Evolutionary conservation across 2,797 vertebrate species (phyloP).

Genomic region (Diglossa cyanea): DNA sequence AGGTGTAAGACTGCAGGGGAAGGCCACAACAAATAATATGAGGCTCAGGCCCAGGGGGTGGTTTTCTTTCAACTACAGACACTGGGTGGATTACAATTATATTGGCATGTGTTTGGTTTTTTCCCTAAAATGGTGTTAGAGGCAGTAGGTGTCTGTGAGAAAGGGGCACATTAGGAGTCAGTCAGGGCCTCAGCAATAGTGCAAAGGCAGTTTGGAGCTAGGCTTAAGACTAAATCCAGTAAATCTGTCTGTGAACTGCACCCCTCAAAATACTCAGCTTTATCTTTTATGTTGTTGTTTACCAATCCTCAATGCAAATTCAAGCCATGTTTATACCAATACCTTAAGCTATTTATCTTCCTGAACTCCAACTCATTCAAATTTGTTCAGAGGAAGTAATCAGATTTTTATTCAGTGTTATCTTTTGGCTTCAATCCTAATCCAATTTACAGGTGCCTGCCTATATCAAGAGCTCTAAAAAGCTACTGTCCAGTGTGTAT

Average conservation of each 20-base stretch:
- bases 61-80: background rate
- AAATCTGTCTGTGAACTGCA: background rate
- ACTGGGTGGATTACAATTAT: background rate
- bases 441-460: background rate
- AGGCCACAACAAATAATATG: background rate
- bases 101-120: fast-evolving
- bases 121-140: background rate
- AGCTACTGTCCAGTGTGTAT: background rate
- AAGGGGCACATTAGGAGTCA: background rate
- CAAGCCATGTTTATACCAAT: background rate
- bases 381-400: background rate
- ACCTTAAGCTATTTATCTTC: background rate
- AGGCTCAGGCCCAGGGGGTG: background rate
- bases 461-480: background rate
- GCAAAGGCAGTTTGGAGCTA: background rate
- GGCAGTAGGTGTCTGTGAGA: background rate
- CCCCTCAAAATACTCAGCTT: background rate
- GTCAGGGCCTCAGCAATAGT: background rate
- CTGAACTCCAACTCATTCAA: background rate
- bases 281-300: background rate
- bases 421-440: background rate
- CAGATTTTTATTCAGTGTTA: background rate
- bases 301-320: background rate
- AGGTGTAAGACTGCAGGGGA: background rate
- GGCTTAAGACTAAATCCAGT: background rate